Evolutionary conservation across 1,140 invertebrate genomes (phyloP).

Genomic region (Drosophila oshimai): DNA sequence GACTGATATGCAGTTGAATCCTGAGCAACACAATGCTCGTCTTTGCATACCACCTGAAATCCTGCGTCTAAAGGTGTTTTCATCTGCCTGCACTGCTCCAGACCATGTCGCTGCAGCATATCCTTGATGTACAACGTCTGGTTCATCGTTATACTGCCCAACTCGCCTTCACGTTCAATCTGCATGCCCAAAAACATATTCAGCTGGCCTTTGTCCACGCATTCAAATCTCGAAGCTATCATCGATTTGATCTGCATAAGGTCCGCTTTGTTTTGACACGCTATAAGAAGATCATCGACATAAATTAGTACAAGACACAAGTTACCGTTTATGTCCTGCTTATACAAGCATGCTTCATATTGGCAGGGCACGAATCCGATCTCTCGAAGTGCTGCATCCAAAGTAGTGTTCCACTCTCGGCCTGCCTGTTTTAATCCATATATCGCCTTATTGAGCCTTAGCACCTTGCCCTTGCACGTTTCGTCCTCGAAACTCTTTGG

Average conservation of each 20-base stretch:
- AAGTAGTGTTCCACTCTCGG: conserved; percentile 5
- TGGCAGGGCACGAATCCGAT: not conserved
- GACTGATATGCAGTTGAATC: not conserved
- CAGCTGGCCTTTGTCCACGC: not conserved
- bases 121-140: not conserved
- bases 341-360: not conserved
- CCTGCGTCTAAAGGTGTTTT: not conserved
- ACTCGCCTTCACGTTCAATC: not conserved
- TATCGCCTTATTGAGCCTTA: conserved; percentile 22
- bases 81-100: not conserved
- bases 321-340: not conserved
- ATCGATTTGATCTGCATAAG: not conserved
- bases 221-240: not conserved
- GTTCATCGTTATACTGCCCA: not conserved
- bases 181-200: not conserved
- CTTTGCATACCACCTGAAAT: not conserved
- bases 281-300: not conserved
- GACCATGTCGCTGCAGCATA: not conserved
- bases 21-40: not conserved
- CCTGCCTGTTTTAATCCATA: conserved; percentile 23
- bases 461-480: not conserved
- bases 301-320: not conserved
- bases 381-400: not conserved
- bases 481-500: not conserved
- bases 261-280: too few species aligned